Conservation (phyloP, 2,797 vertebrate genomes). For the Tadarida brasiliensis region DNA sequence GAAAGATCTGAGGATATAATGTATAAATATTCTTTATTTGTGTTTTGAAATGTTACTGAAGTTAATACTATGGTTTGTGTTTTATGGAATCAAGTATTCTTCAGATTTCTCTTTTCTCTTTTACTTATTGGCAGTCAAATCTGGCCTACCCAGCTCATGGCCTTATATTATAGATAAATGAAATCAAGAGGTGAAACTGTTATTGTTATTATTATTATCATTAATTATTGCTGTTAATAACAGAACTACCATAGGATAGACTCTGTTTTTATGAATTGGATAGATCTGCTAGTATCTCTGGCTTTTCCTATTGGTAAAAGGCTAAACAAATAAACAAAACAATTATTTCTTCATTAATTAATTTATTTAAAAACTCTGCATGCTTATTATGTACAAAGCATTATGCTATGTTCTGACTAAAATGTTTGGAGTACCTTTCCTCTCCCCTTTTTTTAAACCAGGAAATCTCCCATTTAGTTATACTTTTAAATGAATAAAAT, state of each 20-base stretch:
- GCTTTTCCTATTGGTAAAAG: slow-evolving; percentile 12
- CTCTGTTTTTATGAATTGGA: neutral
- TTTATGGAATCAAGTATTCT: slow-evolving; percentile 7
- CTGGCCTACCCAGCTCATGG: neutral
- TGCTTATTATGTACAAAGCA: neutral
- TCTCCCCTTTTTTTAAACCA: neutral
- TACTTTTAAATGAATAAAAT: neutral
- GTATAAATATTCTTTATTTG: neutral
- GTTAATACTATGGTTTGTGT: neutral
- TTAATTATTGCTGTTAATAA: neutral
- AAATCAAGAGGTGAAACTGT: neutral
- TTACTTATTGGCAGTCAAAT: neutral
- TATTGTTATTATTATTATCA: neutral
- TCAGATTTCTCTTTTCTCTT: slow-evolving; percentile 36
- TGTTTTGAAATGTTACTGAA: slow-evolving; percentile 8
- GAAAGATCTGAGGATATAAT: slow-evolving; percentile 19
- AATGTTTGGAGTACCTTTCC: neutral
- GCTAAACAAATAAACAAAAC: neutral
- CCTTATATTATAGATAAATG: neutral
- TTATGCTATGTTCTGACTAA: neutral
- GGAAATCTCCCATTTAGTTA: neutral
- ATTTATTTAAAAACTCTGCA: neutral
- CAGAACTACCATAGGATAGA: neutral
- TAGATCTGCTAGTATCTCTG: neutral
- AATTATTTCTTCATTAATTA: slow-evolving; percentile 14